These are phyloP conservation scores for Coregonus clupeaformis DNA, from an alignment of 2,113 vertebrate species.

Conservation along the genomic window DNA sequence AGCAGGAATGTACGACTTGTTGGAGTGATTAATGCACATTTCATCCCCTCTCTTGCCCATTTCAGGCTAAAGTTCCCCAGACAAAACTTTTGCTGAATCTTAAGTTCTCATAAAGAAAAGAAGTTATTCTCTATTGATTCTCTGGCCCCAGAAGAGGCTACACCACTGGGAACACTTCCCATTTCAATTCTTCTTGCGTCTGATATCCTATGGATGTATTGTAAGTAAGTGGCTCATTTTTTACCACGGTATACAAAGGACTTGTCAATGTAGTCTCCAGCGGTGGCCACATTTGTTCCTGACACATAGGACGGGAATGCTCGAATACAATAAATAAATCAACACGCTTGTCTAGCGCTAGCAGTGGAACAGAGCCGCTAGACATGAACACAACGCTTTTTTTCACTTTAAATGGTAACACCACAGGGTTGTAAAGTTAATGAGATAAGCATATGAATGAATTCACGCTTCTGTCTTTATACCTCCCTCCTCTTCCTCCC, in stretches of 20 bases:
- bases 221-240: constrained; percentile 84
- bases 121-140: constrained; percentile 82
- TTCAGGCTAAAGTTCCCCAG: constrained; percentile 62
- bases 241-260: constrained; percentile 79
- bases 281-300: constrained; percentile 76
- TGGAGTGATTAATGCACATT: constrained; percentile 81
- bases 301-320: constrained; percentile 56
- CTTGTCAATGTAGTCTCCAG: constrained; percentile 81
- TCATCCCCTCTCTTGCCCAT: constrained; percentile 61
- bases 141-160: constrained; percentile 27
- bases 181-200: constrained; percentile 85
- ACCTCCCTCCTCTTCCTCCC: neutral
- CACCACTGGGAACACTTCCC: constrained; percentile 80
- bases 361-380: constrained; percentile 28
- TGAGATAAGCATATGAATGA: constrained; percentile 51
- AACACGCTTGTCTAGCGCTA: constrained; percentile 61
- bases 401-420: constrained; percentile 27
- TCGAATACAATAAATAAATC: constrained; percentile 85
- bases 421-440: constrained; percentile 39
- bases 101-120: constrained; percentile 77
- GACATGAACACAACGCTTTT: neutral
- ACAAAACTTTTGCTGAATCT: constrained; percentile 75
- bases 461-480: neutral
- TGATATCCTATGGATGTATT: constrained; percentile 87
- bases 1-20: constrained; percentile 70